Base-by-base conservation (phyloP, 1,140 invertebrate genomes). In the Pygmarrhopalites habei region DNA sequence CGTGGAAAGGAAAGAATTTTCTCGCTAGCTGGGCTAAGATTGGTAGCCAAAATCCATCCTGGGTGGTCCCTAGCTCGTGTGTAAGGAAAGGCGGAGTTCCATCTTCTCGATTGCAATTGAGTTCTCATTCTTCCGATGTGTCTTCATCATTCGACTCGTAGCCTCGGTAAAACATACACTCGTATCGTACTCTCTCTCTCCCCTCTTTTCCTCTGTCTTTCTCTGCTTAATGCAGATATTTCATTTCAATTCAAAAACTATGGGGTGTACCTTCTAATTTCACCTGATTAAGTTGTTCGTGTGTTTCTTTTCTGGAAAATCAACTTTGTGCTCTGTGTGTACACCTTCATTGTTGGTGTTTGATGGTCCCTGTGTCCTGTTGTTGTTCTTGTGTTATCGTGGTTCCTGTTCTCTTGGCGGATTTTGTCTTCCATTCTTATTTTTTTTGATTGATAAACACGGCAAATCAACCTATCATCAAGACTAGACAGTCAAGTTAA, bases 61-160 rank as follows among this genome's bases (percentile, higher is more conserved):
- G 66, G 66, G 66, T 68, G 66, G 66, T 64, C 66, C 32, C 32
- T 35, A 15, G 32, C 32, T 35, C 32, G 32, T 7, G 5, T 35
- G n/a, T n/a, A n/a, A n/a, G n/a, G n/a, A n/a, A 43, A 68, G 66
- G 66, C 66, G 66, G 66, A 68, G 66, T 64, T 64, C 49, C 55
- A 64, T 58, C 62, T 64, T 58, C 65, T 66, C 60, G 60, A 67
- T 67, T 63, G 65, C 47, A 62, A 67, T 67, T 67, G 65, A 67
- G 65, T 67, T 67, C 61, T 67, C 65, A 67, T 60, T 64, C 65
- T 67, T 63, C 39, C 41, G 30, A 62, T 59, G 60, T 66, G 65
- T 66, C 65, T 66, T 66, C 65, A 66, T 66, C 65, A 62, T 62
- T 66, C 64, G 23, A 62, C 43, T 55, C 44, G 32, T 43, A 61